These are phyloP conservation scores for Melanostoma mellinum DNA, from an alignment of 2,888 invertebrate species.

Conservation along the genomic window DNA sequence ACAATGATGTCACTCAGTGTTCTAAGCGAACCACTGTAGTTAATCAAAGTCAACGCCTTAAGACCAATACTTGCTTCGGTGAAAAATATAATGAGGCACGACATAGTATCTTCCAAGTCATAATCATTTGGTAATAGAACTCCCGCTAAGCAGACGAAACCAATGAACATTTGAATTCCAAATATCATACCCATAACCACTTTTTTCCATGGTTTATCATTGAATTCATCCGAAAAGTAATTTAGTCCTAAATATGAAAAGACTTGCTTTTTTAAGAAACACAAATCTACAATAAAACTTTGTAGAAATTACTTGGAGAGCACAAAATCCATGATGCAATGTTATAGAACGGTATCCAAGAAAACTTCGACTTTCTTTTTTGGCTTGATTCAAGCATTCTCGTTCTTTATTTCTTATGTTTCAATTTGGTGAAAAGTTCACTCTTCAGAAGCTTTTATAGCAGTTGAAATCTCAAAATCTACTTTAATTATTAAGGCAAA, in stretches of 20 bases:
- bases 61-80: constrained; percentile 6
- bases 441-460: neutral
- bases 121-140: constrained; percentile 30
- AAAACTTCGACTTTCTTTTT: neutral
- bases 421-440: no score
- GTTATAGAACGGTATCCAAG: constrained; percentile 40
- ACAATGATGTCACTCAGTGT: constrained; percentile 22
- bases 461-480: no score
- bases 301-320: neutral
- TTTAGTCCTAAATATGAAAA: constrained; percentile 33
- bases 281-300: neutral
- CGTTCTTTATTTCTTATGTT: neutral
- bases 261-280: neutral
- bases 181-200: constrained; percentile 6
- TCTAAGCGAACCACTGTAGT: constrained; percentile 15
- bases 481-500: no score
- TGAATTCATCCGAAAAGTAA: constrained; percentile 27
- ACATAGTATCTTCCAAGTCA: constrained; percentile 35
- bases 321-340: constrained; percentile 11
- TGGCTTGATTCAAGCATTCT: constrained; percentile 11
- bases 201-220: constrained; percentile 18
- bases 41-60: constrained; percentile 21
- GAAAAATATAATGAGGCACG: constrained; percentile 40
- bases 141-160: neutral
- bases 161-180: constrained; percentile 4